Evolutionary conservation across 1,140 invertebrate genomes (phyloP).

Genomic region (Conus betulinus): DNA sequence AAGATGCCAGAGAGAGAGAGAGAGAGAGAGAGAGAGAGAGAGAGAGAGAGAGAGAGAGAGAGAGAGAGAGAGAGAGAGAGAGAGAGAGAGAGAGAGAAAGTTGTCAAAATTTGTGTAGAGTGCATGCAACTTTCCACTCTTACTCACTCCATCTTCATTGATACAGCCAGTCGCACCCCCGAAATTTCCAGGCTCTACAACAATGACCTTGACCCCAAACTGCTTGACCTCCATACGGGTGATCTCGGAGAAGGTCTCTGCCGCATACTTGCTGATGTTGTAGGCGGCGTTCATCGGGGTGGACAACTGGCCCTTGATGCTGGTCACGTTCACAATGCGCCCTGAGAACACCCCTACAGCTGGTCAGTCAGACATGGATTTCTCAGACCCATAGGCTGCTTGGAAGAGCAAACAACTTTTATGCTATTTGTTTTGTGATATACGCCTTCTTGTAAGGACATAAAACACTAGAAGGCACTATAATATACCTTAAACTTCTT

Average conservation of each 20-base stretch:
- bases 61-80: background rate
- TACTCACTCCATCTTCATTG: constrained; percentile 40
- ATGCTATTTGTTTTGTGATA: too few relatives aligned
- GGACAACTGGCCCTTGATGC: constrained; percentile 85
- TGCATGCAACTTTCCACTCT: too few relatives aligned
- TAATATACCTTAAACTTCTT: too few relatives aligned
- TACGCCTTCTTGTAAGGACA: too few relatives aligned
- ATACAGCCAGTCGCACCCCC: constrained; percentile 67
- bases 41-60: background rate
- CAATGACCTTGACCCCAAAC: constrained; percentile 72
- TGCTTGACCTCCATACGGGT: constrained; percentile 71
- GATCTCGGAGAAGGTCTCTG: constrained; percentile 77
- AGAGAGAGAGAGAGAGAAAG: background rate
- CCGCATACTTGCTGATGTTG: constrained; percentile 86
- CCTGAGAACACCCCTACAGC: constrained; percentile 60
- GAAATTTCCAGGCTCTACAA: constrained; percentile 75
- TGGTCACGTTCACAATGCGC: constrained; percentile 87
- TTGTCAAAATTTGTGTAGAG: background rate
- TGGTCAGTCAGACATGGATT: too few relatives aligned
- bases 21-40: background rate
- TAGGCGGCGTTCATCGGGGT: constrained; percentile 86
- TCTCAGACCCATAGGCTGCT: too few relatives aligned
- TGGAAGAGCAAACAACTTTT: too few relatives aligned
- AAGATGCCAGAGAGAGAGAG: background rate
- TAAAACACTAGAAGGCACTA: too few relatives aligned